phyloP scores from a whole-genome alignment of 23 tunicate genomes.

The Aplidium turbinatum region DNA sequence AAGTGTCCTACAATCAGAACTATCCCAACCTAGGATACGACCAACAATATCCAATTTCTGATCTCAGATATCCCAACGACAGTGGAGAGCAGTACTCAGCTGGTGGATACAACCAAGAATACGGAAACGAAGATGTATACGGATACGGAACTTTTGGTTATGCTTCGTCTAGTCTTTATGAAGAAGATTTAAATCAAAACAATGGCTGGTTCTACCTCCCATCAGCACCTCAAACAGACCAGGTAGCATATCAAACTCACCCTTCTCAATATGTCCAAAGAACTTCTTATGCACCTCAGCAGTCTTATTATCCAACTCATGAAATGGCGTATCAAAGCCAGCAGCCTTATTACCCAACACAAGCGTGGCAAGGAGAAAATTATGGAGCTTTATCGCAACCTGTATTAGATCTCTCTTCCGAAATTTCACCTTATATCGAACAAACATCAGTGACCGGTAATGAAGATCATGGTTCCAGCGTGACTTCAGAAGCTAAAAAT shows the following conservation, averaged over 20 bases:
- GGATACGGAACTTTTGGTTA: slow-evolving; percentile 67
- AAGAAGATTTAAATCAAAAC: slow-evolving; percentile 60
- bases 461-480: too few relatives aligned
- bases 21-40: too few relatives aligned
- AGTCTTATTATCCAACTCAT: neutral
- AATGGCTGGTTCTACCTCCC: slow-evolving; percentile 84
- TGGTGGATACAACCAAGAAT: slow-evolving; percentile 5
- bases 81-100: too few relatives aligned
- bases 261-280: neutral
- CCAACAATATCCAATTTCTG: too few relatives aligned
- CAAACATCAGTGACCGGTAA: too few relatives aligned
- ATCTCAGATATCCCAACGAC: too few relatives aligned
- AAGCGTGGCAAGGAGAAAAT: slow-evolving; percentile 13
- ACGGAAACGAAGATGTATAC: slow-evolving; percentile 41
- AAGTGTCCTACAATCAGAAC: too few relatives aligned
- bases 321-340: neutral
- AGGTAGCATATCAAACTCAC: neutral
- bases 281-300: neutral
- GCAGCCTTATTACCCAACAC: neutral
- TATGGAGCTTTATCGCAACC: slow-evolving; percentile 44
- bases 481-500: too few relatives aligned
- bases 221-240: slow-evolving; percentile 22
- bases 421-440: too few relatives aligned
- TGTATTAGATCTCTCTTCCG: slow-evolving; percentile 37
- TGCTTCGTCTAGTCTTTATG: slow-evolving; percentile 79